phyloP scores from a whole-genome alignment of 2,797 vertebrate species.

The Crotalus adamanteus region DNA sequence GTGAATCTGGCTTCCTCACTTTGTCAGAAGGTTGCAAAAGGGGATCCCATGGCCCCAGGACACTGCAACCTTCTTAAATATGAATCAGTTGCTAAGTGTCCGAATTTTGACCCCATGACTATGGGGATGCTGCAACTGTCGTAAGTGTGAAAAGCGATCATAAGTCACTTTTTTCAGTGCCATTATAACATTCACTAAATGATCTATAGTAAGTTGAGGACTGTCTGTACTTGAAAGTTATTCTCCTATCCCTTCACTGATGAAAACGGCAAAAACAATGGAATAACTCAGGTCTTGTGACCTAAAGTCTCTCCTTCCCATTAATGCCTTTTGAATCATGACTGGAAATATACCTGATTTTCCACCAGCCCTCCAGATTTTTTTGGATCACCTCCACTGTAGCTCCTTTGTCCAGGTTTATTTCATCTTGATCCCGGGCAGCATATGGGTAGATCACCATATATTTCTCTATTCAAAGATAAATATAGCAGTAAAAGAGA shows the following conservation, averaged over 20 bases:
- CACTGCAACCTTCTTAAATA: not conserved
- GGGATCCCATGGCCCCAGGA: too few relatives aligned
- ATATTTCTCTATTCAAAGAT: conserved; percentile 84
- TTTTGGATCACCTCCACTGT: conserved; percentile 95
- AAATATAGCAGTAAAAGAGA: not conserved
- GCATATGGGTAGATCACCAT: conserved; percentile 90
- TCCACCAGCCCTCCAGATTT: conserved; percentile 99
- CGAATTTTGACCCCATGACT: not conserved
- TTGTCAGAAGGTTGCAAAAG: not conserved
- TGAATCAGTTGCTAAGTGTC: not conserved
- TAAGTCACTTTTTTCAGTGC: not conserved
- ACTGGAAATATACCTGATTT: conserved; percentile 84
- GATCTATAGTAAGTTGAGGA: not conserved
- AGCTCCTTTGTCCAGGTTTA: conserved; percentile 91
- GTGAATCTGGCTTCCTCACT: not conserved
- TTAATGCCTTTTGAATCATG: not conserved
- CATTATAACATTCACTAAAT: not conserved
- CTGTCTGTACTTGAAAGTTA: not conserved
- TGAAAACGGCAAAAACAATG: not conserved
- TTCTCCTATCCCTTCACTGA: not conserved
- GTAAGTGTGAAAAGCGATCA: not conserved
- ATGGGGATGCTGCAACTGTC: not conserved
- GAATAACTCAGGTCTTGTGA: fast-evolving
- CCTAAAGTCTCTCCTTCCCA: not conserved
- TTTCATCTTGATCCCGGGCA: conserved; percentile 92